A percentile compares a stretch with the other conserved stretches of the same genome.
phyloP scores from a whole-genome alignment of 2,888 invertebrate species.

The Callyntrura sp. region DNA sequence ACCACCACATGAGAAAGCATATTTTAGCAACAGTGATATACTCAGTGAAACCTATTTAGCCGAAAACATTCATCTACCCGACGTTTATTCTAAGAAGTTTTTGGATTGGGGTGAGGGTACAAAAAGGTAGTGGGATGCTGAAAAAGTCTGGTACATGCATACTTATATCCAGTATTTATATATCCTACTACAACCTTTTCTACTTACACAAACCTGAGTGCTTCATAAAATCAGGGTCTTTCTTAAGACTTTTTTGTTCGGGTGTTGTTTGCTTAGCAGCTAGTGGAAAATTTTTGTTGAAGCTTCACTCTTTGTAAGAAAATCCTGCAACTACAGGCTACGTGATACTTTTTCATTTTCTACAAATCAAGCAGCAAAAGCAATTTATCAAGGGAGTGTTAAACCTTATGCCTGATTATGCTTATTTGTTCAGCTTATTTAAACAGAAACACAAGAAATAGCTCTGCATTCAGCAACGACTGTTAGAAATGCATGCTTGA shows the following conservation, averaged over 20 bases:
- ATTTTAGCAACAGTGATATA: not conserved
- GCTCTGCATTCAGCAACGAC: not conserved
- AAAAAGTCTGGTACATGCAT: not conserved
- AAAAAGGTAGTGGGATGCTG: constrained; percentile 20
- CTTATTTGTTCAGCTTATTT: constrained; percentile 58
- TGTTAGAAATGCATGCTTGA: not conserved
- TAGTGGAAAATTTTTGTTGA: not conserved
- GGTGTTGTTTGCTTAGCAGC: not conserved
- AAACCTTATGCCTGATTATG: constrained; percentile 70
- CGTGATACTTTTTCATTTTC: constrained; percentile 21
- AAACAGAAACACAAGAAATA: constrained; percentile 7
- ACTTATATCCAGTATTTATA: not conserved
- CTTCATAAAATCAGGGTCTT: too few relatives aligned
- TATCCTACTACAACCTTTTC: too few relatives aligned
- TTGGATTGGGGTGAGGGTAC: too few relatives aligned
- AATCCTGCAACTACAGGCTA: not conserved
- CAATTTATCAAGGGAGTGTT: constrained; percentile 73
- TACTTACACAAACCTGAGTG: too few relatives aligned
- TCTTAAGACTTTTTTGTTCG: too few relatives aligned
- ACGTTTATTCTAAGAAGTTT: too few relatives aligned
- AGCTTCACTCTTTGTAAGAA: not conserved
- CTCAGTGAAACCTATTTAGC: not conserved
- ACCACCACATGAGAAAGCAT: constrained; percentile 19
- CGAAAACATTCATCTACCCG: not conserved
- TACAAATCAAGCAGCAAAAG: constrained; percentile 41